Evolutionary conservation across 2,113 vertebrate genomes (phyloP).

Genomic region (Ictidomys tridecemlineatus): DNA sequence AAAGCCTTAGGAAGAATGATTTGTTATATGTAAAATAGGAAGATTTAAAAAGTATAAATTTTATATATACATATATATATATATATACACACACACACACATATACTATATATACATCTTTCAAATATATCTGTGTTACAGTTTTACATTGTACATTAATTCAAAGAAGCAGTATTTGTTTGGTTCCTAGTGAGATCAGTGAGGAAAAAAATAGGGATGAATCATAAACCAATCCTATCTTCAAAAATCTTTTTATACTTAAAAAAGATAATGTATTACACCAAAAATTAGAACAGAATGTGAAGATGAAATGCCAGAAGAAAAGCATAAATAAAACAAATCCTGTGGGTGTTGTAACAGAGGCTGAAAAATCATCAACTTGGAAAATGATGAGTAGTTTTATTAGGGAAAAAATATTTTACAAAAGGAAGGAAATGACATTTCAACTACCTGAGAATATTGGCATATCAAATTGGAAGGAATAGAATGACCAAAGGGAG

Average conservation of each 20-base stretch:
- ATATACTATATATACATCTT: background rate
- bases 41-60: background rate
- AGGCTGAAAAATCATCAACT: background rate
- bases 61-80: background rate
- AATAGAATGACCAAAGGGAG: background rate
- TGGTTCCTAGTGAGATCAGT: background rate
- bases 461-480: background rate
- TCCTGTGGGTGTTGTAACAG: background rate
- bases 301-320: background rate
- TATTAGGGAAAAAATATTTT: background rate
- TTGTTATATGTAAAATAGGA: background rate
- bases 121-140: background rate
- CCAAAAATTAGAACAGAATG: background rate
- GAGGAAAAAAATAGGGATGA: background rate
- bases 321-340: constrained; percentile 32
- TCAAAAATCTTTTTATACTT: constrained; percentile 32
- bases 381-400: background rate
- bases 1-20: background rate
- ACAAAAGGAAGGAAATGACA: background rate
- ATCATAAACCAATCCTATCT: background rate
- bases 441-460: background rate
- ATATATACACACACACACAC: background rate
- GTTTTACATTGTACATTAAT: background rate
- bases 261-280: background rate
- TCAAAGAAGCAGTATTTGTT: background rate